phyloP scores from a whole-genome alignment of 2,797 vertebrate genomes.

The Danio albolineatus region DNA sequence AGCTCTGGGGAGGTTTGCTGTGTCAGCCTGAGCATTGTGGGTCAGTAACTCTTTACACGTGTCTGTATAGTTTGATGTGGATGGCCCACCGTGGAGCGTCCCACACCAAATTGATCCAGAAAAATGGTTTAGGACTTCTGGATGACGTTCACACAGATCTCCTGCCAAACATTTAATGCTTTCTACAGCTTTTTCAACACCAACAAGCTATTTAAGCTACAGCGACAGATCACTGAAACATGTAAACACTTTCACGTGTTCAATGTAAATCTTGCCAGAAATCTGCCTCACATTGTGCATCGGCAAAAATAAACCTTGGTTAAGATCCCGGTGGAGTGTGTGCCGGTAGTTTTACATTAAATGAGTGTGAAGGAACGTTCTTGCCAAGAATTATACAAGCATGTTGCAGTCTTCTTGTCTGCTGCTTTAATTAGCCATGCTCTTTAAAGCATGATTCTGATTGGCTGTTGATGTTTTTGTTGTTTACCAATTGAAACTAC shows the following conservation, averaged over 20 bases:
- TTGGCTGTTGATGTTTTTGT: too few species aligned
- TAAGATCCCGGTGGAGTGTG: background rate
- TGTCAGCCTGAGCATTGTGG: background rate
- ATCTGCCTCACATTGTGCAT: conserved; percentile 16
- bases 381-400: background rate
- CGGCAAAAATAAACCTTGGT: background rate
- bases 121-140: conserved; percentile 27
- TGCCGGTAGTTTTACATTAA: background rate
- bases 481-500: too few species aligned
- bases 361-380: background rate
- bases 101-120: conserved; percentile 14
- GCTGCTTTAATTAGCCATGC: too few species aligned
- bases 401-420: too few species aligned
- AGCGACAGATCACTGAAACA: background rate
- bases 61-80: background rate
- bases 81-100: conserved; percentile 12
- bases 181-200: conserved; percentile 19
- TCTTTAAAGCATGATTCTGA: too few species aligned
- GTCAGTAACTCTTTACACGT: conserved; percentile 10
- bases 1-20: too few species aligned
- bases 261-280: conserved; percentile 25
- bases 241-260: conserved; percentile 29
- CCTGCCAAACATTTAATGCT: conserved; percentile 13
- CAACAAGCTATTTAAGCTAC: background rate
- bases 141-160: conserved; percentile 31